These are phyloP conservation scores for Nymphalis urticae DNA, from an alignment of 2,888 invertebrate genomes.

Conservation along the genomic window DNA sequence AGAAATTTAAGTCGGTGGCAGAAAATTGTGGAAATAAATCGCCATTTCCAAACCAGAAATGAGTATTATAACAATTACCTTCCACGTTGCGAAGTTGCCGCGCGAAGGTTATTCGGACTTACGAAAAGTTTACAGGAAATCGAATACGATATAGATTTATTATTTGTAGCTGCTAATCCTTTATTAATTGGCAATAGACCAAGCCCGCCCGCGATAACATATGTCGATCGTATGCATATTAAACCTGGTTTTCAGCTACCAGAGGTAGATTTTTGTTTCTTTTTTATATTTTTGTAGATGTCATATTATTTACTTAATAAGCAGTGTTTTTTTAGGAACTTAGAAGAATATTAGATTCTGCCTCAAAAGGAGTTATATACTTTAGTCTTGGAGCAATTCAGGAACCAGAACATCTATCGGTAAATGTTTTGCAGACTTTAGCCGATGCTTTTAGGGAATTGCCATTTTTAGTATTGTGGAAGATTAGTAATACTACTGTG, in stretches of 20 bases:
- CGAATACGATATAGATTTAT: slow-evolving; percentile 70
- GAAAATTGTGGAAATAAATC: slow-evolving; percentile 58
- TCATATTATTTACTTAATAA: slow-evolving; percentile 5
- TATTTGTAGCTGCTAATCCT: slow-evolving; percentile 68
- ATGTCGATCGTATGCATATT: slow-evolving; percentile 70
- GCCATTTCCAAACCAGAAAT: slow-evolving; percentile 57
- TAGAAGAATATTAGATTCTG: slow-evolving; percentile 59
- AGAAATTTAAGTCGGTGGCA: slow-evolving; percentile 69
- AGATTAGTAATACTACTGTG: slow-evolving; percentile 70
- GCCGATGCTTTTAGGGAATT: slow-evolving; percentile 72
- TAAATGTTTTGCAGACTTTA: slow-evolving; percentile 61
- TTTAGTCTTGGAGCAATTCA: slow-evolving; percentile 78
- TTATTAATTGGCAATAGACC: slow-evolving; percentile 68
- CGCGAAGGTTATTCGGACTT: slow-evolving; percentile 62
- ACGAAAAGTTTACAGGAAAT: slow-evolving; percentile 63
- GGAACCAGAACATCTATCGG: slow-evolving; percentile 67
- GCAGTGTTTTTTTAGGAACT: slow-evolving; percentile 57
- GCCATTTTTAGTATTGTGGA: slow-evolving; percentile 78
- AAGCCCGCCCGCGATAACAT: slow-evolving; percentile 60
- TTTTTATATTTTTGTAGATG: not conserved
- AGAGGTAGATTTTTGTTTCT: slow-evolving; percentile 48
- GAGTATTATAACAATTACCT: slow-evolving; percentile 68
- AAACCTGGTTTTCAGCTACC: slow-evolving; percentile 59
- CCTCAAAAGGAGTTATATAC: slow-evolving; percentile 71
- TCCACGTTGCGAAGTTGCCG: slow-evolving; percentile 63